A percentile compares a stretch with the other conserved stretches of the same genome.
Conservation (phyloP, 2,113 vertebrate species). For the Caranx ignobilis region DNA sequence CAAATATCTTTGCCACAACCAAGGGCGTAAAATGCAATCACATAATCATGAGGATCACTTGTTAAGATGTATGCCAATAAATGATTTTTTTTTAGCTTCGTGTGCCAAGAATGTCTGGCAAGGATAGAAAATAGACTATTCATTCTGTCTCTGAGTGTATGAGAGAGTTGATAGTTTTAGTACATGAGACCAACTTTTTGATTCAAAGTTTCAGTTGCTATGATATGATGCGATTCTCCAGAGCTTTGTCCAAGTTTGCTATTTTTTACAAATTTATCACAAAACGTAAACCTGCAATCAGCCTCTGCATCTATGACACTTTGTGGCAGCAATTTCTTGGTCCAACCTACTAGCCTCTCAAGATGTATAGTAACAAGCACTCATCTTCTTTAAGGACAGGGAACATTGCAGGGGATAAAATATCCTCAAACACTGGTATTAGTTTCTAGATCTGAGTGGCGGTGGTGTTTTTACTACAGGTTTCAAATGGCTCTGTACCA, state of each 20-base stretch:
- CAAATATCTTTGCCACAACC: not conserved
- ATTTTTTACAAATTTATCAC: not conserved
- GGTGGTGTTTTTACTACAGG: not conserved
- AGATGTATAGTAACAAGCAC: not conserved
- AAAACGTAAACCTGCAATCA: not conserved
- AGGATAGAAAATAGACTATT: not conserved
- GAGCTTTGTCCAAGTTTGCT: not conserved
- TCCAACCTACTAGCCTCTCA: too few relatives aligned
- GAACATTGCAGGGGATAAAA: not conserved
- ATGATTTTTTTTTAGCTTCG: not conserved
- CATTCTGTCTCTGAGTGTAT: too few relatives aligned
- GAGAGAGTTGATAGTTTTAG: too few relatives aligned
- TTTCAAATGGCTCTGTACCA: not conserved
- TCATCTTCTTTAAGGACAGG: not conserved
- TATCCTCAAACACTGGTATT: not conserved
- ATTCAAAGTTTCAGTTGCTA: too few relatives aligned
- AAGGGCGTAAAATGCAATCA: too few relatives aligned
- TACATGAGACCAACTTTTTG: too few relatives aligned
- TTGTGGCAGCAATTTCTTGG: too few relatives aligned
- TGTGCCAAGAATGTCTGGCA: not conserved
- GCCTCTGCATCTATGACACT: too few relatives aligned
- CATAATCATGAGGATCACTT: not conserved
- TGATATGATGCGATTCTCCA: too few relatives aligned
- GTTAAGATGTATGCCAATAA: not conserved
- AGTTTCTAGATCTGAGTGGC: not conserved